Evolutionary conservation across 2,888 invertebrate species (phyloP).

Genomic region (Diadromus collaris): DNA sequence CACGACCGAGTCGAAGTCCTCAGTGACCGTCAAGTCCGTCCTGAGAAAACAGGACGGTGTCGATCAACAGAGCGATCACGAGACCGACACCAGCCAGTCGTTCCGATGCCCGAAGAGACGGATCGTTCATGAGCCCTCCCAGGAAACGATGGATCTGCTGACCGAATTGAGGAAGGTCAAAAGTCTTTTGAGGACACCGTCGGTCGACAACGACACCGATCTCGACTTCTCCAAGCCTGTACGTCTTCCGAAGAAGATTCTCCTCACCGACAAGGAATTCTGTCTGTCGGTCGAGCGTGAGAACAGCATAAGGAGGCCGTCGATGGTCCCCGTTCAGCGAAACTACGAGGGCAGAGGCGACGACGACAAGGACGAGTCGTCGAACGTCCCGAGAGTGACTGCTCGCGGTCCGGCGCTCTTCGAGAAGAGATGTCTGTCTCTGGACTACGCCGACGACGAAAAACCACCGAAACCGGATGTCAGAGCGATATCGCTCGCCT

Average conservation of each 20-base stretch:
- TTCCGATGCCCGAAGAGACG: constrained; percentile 68
- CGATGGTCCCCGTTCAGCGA: constrained; percentile 27
- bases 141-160: constrained; percentile 77
- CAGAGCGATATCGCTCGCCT: constrained; percentile 73
- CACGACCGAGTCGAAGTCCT: constrained; percentile 43
- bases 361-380: background rate
- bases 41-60: constrained; percentile 75
- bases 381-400: background rate
- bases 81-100: constrained; percentile 66
- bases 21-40: constrained; percentile 70
- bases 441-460: constrained; percentile 77
- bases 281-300: constrained; percentile 77
- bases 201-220: constrained; percentile 71
- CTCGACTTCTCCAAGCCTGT: constrained; percentile 66
- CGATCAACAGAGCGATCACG: constrained; percentile 73
- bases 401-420: constrained; percentile 71
- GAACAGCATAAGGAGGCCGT: constrained; percentile 73
- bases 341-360: background rate
- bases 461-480: constrained; percentile 70
- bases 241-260: constrained; percentile 74
- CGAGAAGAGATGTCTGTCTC: constrained; percentile 75
- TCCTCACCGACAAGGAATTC: constrained; percentile 77
- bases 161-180: constrained; percentile 76
- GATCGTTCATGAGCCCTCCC: constrained; percentile 76
- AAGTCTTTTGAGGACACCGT: constrained; percentile 75